Conservation (phyloP, 2,888 invertebrate genomes). For the Apamea anceps region DNA sequence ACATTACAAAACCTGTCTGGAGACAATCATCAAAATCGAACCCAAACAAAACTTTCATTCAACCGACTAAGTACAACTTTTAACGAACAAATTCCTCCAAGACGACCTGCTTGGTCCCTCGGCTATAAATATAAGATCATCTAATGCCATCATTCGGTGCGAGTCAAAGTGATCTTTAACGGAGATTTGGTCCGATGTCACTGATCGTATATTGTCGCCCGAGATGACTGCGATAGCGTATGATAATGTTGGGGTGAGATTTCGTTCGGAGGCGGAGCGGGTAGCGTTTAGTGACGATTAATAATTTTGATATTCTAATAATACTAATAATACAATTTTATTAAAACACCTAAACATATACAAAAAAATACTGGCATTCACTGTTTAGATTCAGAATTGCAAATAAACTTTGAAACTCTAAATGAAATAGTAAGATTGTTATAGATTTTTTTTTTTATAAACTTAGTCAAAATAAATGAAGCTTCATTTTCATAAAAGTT, state of each 20-base stretch:
- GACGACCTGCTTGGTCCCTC: conserved; percentile 57
- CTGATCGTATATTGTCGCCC: conserved; percentile 89
- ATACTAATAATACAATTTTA: background rate
- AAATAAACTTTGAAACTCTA: background rate
- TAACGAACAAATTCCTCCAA: conserved; percentile 59
- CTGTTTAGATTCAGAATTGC: background rate
- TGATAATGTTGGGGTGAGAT: conserved; percentile 72
- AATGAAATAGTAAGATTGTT: too few relatives aligned
- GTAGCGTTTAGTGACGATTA: conserved; percentile 17
- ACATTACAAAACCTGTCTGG: background rate
- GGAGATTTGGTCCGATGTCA: conserved; percentile 85
- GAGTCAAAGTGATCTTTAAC: conserved; percentile 84
- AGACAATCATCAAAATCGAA: conserved; percentile 2
- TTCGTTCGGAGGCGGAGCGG: conserved; percentile 71
- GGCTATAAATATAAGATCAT: conserved; percentile 76
- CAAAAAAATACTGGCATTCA: background rate
- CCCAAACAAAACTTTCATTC: conserved; percentile 36
- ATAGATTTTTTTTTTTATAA: background rate
- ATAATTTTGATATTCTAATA: background rate
- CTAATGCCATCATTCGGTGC: conserved; percentile 82
- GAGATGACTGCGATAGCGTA: conserved; percentile 86
- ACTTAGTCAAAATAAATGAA: background rate
- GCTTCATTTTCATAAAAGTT: background rate
- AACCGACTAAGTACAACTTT: conserved; percentile 26
- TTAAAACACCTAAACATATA: background rate